A percentile compares a stretch with the other conserved stretches of the same genome.
Evolutionary conservation across 2,113 vertebrate species (phyloP).

Genomic region (Megaleporinus macrocephalus): DNA sequence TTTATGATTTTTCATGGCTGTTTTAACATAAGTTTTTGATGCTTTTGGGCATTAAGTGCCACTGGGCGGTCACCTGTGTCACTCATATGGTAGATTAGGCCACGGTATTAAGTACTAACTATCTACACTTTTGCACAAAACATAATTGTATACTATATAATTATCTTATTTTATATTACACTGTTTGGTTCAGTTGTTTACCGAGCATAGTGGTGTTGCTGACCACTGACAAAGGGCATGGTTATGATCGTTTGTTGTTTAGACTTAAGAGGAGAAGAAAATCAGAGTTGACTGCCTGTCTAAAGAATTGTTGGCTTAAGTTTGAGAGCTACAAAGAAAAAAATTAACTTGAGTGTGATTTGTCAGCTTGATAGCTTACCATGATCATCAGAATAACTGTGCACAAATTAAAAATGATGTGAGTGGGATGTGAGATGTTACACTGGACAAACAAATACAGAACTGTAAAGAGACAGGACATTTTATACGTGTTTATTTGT

Average conservation of each 20-base stretch:
- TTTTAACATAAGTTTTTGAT: too few relatives aligned
- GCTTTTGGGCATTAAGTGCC: too few relatives aligned
- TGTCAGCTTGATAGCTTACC: background rate
- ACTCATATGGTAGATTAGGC: too few relatives aligned
- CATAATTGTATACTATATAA: too few relatives aligned
- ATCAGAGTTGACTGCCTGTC: background rate
- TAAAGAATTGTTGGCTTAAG: background rate
- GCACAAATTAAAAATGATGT: background rate
- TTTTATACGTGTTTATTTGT: constrained; percentile 6
- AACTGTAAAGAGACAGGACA: background rate
- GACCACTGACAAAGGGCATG: too few relatives aligned
- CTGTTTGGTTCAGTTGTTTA: too few relatives aligned
- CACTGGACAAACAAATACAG: background rate
- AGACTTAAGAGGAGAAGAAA: background rate
- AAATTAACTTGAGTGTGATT: background rate
- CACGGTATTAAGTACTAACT: too few relatives aligned
- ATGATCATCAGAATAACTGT: background rate
- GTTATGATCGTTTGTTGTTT: background rate
- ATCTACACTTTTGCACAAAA: too few relatives aligned
- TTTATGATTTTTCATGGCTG: too few relatives aligned
- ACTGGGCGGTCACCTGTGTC: too few relatives aligned
- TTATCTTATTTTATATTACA: too few relatives aligned
- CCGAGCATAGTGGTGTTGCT: too few relatives aligned
- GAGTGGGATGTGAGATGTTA: constrained; percentile 5
- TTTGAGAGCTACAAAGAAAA: background rate